Evolutionary conservation across 1,140 invertebrate genomes (phyloP).

Genomic region (Psilanteris sp.): DNA sequence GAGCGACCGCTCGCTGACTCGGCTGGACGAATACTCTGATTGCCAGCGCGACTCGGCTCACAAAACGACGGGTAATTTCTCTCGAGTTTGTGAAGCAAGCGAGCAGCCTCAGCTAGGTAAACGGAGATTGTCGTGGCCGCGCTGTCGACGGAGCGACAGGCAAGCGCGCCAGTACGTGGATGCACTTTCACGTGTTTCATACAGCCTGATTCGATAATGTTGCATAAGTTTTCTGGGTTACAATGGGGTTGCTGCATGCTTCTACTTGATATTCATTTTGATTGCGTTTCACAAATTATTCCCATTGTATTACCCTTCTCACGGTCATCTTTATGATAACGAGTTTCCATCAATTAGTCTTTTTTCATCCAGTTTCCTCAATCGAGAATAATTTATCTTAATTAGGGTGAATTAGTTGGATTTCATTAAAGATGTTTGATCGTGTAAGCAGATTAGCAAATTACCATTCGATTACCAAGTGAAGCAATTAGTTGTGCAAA

Average conservation of each 20-base stretch:
- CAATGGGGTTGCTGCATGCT: constrained; percentile 41
- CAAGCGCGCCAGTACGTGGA: constrained; percentile 57
- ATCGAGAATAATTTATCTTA: too few species aligned
- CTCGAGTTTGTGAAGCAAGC: constrained; percentile 45
- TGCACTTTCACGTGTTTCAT: constrained; percentile 74
- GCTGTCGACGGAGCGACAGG: constrained; percentile 50
- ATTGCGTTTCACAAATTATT: too few species aligned
- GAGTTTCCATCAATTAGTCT: too few species aligned
- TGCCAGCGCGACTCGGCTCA: constrained; percentile 59
- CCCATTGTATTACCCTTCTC: too few species aligned
- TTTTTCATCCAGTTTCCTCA: too few species aligned
- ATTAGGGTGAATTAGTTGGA: too few species aligned
- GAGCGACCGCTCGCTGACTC: constrained; percentile 65
- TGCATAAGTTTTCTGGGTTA: constrained; percentile 46
- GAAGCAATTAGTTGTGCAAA: too few species aligned
- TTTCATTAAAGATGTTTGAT: too few species aligned
- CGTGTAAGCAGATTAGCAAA: too few species aligned
- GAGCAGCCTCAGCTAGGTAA: constrained; percentile 59
- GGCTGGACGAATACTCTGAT: constrained; percentile 69
- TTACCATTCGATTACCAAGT: too few species aligned
- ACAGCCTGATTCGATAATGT: constrained; percentile 44
- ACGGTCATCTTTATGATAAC: too few species aligned
- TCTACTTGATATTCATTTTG: too few species aligned
- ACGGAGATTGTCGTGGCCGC: constrained; percentile 65
- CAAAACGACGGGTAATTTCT: constrained; percentile 66